Conservation (phyloP, 2,797 vertebrate genomes). For the Adrianichthys oophorus region DNA sequence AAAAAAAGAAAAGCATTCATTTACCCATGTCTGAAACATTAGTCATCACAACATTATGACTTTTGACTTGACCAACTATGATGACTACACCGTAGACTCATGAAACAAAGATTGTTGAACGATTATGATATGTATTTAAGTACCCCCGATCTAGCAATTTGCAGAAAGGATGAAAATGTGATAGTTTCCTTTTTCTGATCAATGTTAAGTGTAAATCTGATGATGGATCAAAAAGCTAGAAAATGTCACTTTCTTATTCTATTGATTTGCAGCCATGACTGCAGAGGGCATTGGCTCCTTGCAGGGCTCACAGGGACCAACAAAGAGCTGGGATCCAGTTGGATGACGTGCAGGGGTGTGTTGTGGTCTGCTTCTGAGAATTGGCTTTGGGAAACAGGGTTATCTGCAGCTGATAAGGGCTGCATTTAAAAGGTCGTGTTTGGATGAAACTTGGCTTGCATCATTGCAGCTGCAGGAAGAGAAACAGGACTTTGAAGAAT, state of each 20-base stretch:
- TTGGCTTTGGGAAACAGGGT: constrained; percentile 71
- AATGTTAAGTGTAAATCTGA: too few relatives aligned
- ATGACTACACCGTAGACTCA: too few relatives aligned
- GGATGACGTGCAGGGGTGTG: constrained; percentile 73
- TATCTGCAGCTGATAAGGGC: constrained; percentile 82
- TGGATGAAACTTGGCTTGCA: constrained; percentile 30
- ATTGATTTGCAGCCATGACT: not conserved
- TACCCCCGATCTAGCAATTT: too few relatives aligned
- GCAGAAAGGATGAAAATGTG: too few relatives aligned
- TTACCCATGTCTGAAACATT: too few relatives aligned
- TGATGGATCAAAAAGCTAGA: too few relatives aligned
- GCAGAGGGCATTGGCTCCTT: not conserved
- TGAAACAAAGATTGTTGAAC: too few relatives aligned
- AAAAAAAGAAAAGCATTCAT: too few relatives aligned
- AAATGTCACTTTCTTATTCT: not conserved
- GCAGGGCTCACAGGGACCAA: constrained; percentile 20
- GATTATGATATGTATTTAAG: too few relatives aligned
- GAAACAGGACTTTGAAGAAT: not conserved
- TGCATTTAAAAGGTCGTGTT: constrained; percentile 79
- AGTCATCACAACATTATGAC: too few relatives aligned
- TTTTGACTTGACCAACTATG: too few relatives aligned
- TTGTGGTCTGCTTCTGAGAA: constrained; percentile 75
- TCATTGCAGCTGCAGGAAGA: constrained; percentile 39
- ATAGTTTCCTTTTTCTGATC: too few relatives aligned
- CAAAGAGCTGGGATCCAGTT: constrained; percentile 51